Conservation (phyloP, 2,797 vertebrate genomes). For the Acanthornis magna region DNA sequence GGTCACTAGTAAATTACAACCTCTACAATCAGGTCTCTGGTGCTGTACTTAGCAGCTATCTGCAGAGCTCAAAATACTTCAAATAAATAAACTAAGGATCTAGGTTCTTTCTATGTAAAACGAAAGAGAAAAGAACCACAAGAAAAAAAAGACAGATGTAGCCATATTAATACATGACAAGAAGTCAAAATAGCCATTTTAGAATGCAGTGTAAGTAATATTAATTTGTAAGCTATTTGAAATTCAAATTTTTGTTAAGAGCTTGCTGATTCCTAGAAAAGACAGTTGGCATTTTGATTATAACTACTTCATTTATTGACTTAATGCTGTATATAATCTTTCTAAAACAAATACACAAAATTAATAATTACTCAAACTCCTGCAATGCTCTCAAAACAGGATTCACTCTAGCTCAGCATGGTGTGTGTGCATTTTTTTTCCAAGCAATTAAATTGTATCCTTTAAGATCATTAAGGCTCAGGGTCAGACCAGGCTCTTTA, state of each 20-base stretch:
- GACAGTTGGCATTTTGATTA: conserved; percentile 38
- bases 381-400: not conserved
- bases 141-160: not conserved
- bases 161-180: not conserved
- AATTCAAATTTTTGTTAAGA: conserved; percentile 42
- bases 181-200: not conserved
- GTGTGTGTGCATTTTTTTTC: not conserved
- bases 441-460: conserved; percentile 63
- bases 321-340: conserved; percentile 1
- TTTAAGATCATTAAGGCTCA: conserved; percentile 61
- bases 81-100: not conserved
- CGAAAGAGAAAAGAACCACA: not conserved
- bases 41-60: conserved; percentile 15
- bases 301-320: conserved; percentile 15
- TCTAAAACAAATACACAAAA: conserved; percentile 45
- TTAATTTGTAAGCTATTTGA: conserved; percentile 26
- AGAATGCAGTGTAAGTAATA: conserved; percentile 25
- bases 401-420: not conserved
- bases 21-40: not conserved
- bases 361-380: conserved; percentile 30
- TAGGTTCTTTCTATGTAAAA: not conserved
- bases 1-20: not conserved
- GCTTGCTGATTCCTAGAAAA: conserved; percentile 28
- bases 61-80: not conserved
- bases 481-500: conserved; percentile 57